Base-by-base conservation (phyloP, 1,140 invertebrate genomes). In the Pseudachorutes palmiensis region DNA sequence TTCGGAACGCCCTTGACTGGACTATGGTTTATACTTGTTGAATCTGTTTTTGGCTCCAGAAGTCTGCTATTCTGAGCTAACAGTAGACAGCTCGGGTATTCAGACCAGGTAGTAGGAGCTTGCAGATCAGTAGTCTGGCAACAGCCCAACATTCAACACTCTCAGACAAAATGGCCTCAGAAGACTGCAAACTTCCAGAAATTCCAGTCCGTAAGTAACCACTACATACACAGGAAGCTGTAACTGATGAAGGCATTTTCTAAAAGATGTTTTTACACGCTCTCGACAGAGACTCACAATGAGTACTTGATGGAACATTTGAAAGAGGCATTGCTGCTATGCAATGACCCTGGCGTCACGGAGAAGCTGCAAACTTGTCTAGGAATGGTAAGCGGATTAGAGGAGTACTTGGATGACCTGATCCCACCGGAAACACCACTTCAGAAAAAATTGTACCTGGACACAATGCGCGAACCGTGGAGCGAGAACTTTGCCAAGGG, bases 401-500 rank as follows among this genome's bases (percentile, higher is more conserved):
- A 69, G 24, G 19, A 19, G 1, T 65, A 65, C 62, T 55, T 69
- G 19, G 57, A 61, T 1, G 28, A 60, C 22, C 65, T 55, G 29
- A 26, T 24, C 30, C 28, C 67, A 1, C 14, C 30, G 29, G 36
- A 48, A 22, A 29, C 63, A 9, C 14, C 2, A 1, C 24, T 69
- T 1, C 63, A 65, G 29, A 36, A 29, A 1, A 69, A 65, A 57
- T 45, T 69, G 29, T 45, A 14, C 14, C n/a, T 19, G 3, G 67
- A 69, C 24, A 60, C 62, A 33, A 29, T 48, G 12, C 26, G 2
- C 0, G 67, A 65, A 55, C 57, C 55, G 2, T 69, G 67, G 67
- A 14, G 1, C 19, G 45, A 65, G 28, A 41, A 63, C 29, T 63
- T 36, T 31, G 30, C 31, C 41, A 66, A 62, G 26, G 55, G 55